Conservation (phyloP, 2,113 vertebrate species). For the Leucopsar rothschildi region DNA sequence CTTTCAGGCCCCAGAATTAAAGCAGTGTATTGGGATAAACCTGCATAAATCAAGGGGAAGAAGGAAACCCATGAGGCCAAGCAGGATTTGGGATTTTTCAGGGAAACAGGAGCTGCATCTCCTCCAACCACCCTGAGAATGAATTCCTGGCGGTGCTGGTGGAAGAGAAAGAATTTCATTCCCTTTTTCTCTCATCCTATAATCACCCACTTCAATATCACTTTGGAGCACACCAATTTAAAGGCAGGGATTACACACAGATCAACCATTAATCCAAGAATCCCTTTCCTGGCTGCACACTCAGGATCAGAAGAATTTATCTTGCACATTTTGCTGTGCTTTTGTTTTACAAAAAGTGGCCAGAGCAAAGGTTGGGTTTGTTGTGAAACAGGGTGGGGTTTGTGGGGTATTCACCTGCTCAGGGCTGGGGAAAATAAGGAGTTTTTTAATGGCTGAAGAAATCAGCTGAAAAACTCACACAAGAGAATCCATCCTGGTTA, state of each 20-base stretch:
- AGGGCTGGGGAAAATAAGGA: not conserved
- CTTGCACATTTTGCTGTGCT: not conserved
- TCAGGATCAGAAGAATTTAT: not conserved
- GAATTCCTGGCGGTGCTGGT: not conserved
- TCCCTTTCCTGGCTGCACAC: not conserved
- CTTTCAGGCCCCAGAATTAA: not conserved
- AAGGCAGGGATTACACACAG: not conserved
- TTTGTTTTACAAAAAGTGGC: not conserved
- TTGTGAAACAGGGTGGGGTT: not conserved
- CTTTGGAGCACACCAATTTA: not conserved
- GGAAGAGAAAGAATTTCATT: not conserved
- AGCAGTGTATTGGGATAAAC: not conserved
- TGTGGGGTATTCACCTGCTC: not conserved
- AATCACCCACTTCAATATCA: not conserved
- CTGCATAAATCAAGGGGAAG: not conserved
- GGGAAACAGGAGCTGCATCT: not conserved
- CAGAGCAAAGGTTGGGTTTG: not conserved
- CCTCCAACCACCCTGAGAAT: not conserved
- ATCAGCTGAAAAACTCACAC: not conserved
- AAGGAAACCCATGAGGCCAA: not conserved
- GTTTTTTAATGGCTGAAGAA: not conserved
- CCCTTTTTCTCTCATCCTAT: not conserved
- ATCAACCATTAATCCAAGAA: not conserved
- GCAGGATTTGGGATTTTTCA: not conserved
- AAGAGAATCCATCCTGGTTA: not conserved